These are phyloP conservation scores for Telenomus remus DNA, from an alignment of 1,140 invertebrate species.

Conservation along the genomic window DNA sequence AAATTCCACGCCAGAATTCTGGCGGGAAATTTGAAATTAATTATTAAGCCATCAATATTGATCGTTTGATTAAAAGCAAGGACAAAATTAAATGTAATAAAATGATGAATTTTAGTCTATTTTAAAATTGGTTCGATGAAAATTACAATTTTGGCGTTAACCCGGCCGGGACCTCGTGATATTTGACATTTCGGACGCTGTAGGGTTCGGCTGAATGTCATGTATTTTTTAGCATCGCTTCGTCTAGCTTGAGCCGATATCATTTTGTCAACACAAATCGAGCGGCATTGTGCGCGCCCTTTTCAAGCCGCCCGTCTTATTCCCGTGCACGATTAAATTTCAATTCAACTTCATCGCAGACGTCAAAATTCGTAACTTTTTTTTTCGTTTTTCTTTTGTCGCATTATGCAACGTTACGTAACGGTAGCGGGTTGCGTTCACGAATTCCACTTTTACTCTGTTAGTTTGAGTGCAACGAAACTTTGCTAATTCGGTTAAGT, in stretches of 20 bases:
- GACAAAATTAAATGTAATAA: too few relatives aligned
- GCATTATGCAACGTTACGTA: slow-evolving; percentile 1
- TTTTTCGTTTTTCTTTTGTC: neutral
- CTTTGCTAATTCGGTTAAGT: slow-evolving; percentile 11
- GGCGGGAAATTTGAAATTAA: too few relatives aligned
- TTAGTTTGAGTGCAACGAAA: slow-evolving; percentile 8
- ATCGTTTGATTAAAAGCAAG: too few relatives aligned
- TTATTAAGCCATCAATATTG: too few relatives aligned
- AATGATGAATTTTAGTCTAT: too few relatives aligned
- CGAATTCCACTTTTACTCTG: slow-evolving; percentile 41
- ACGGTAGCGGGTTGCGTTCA: slow-evolving; percentile 16
- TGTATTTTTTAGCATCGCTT: slow-evolving; percentile 16
- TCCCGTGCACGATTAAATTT: slow-evolving; percentile 14
- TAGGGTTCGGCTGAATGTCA: slow-evolving; percentile 26
- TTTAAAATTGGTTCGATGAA: too few relatives aligned
- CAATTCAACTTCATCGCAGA: slow-evolving; percentile 15
- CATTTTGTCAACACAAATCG: slow-evolving; percentile 1
- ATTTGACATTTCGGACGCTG: too few relatives aligned
- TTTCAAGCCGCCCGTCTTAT: slow-evolving; percentile 9
- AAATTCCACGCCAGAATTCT: too few relatives aligned
- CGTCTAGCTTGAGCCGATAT: slow-evolving; percentile 18
- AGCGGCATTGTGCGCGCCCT: slow-evolving; percentile 5
- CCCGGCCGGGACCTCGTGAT: too few relatives aligned
- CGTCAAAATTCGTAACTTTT: neutral
- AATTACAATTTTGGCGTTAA: too few relatives aligned